Conservation (phyloP, 2,888 invertebrate genomes). For the Folsomia manolachei region DNA sequence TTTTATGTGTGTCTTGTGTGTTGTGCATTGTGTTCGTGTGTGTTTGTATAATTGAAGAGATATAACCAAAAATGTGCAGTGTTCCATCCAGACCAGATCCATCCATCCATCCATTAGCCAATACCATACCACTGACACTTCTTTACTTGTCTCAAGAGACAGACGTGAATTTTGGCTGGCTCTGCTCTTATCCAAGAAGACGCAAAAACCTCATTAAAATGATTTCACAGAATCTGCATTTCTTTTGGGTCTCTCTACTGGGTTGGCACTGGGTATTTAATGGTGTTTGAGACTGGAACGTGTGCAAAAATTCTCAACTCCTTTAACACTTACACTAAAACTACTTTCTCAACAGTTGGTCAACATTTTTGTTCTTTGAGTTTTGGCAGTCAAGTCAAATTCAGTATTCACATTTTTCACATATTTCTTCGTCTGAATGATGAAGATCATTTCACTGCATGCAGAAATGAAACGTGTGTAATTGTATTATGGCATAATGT, state of each 20-base stretch:
- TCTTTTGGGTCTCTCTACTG: too few species aligned
- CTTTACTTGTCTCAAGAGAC: background rate
- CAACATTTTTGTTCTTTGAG: background rate
- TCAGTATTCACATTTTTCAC: background rate
- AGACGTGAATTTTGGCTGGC: background rate
- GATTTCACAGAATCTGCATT: too few species aligned
- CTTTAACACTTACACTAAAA: background rate
- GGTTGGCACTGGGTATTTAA: too few species aligned
- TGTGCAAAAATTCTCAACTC: slow-evolving; percentile 4
- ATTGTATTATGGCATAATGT: slow-evolving; percentile 22
- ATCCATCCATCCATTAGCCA: background rate
- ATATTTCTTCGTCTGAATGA: background rate
- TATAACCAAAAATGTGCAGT: too few species aligned
- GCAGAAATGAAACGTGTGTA: background rate
- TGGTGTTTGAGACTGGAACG: too few species aligned
- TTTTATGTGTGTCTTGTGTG: too few species aligned
- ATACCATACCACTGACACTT: slow-evolving; percentile 10
- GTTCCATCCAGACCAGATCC: too few species aligned
- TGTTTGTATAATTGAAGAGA: too few species aligned
- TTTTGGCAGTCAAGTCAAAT: background rate
- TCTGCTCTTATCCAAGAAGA: too few species aligned
- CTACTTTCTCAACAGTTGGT: background rate
- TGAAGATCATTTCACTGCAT: background rate
- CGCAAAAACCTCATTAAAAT: too few species aligned
- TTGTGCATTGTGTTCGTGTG: too few species aligned